Evolutionary conservation across 2,888 invertebrate genomes (phyloP), one percentile per base, ranked within the genome.

Genomic region (Parthenolecanium corni): DNA sequence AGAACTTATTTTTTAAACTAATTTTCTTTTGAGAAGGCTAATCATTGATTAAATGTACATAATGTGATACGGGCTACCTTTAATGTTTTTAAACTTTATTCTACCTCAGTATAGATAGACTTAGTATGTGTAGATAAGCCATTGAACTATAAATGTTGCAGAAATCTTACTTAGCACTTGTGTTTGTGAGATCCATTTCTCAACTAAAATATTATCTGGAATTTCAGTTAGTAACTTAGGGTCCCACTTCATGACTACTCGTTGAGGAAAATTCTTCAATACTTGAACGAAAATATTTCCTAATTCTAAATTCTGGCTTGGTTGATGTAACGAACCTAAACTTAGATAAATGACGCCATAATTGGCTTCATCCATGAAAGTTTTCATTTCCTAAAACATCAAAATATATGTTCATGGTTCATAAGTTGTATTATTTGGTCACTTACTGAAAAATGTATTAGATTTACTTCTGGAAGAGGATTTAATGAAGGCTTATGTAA

Each of bases 321-420:
- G 61, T 12, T 53, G 40, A 12, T 64, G 18, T 1, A 56, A 0
- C 2, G 65, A 36, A 23, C 65, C 65, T 11, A 65, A 56, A 51
- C 65, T 65, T 6, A 65, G 40, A 46, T 38, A 64, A 42, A 65
- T 62, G 3, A 64, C 52, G 46, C 65, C 65, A 2, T 64, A n/a
- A 11, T 18, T 12, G 1, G 62, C 64, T 16, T 14, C 40, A 31
- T 64, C 52, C 40, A 65, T 62, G 18, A 56, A 65, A 9, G 12
- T 40, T 52, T 65, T 62, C 2, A 52, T n/a, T 14, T 52, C 14
- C 52, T 52, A 5, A 14, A 9, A 24, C 18, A 51, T 44, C 18
- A n/a, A 4, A 6, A 56, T 31, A 11, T 16, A 44, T n/a, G n/a
- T n/a, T n/a, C n/a, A n/a, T n/a, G n/a, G n/a, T n/a, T 44, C n/a